These are phyloP conservation scores for Drosophila rhopaloa DNA, from an alignment of 1,140 invertebrate genomes.

Conservation along the genomic window DNA sequence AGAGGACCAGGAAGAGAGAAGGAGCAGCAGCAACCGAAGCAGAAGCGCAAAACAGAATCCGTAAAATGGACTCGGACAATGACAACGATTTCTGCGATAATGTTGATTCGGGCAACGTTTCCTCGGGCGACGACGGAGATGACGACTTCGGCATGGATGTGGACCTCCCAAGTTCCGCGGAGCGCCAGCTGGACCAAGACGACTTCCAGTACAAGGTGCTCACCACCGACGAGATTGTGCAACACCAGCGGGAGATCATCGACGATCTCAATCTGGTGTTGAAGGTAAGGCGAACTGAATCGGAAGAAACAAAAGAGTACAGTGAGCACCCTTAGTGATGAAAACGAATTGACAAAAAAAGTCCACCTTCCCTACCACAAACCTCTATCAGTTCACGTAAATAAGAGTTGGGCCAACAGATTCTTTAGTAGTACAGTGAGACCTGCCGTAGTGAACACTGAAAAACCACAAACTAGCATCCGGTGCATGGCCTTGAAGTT, in stretches of 20 bases:
- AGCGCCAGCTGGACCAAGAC: constrained; percentile 92
- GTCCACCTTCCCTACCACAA: not conserved
- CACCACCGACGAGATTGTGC: constrained; percentile 97
- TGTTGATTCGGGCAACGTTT: constrained; percentile 96
- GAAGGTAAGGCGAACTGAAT: constrained; percentile 86
- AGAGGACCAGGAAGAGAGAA: constrained; percentile 5
- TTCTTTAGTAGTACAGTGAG: too few species aligned
- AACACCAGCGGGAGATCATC: constrained; percentile 98
- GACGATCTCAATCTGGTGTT: constrained; percentile 96
- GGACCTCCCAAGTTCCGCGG: constrained; percentile 88
- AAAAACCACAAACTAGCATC: too few species aligned
- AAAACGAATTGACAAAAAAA: not conserved
- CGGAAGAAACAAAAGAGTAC: not conserved
- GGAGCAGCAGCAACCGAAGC: constrained; percentile 5
- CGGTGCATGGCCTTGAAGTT: too few species aligned
- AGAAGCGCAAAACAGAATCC: constrained; percentile 10
- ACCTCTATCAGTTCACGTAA: not conserved
- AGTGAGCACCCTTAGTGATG: not conserved
- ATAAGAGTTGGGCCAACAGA: too few species aligned
- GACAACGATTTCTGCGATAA: constrained; percentile 95
- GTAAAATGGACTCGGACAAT: constrained; percentile 90
- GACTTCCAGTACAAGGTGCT: constrained; percentile 97
- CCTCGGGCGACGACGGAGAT: constrained; percentile 94
- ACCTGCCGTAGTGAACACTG: too few species aligned
- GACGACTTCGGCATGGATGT: constrained; percentile 95